Base-by-base conservation (phyloP, 2,113 vertebrate genomes). In the Cinclus cinclus region DNA sequence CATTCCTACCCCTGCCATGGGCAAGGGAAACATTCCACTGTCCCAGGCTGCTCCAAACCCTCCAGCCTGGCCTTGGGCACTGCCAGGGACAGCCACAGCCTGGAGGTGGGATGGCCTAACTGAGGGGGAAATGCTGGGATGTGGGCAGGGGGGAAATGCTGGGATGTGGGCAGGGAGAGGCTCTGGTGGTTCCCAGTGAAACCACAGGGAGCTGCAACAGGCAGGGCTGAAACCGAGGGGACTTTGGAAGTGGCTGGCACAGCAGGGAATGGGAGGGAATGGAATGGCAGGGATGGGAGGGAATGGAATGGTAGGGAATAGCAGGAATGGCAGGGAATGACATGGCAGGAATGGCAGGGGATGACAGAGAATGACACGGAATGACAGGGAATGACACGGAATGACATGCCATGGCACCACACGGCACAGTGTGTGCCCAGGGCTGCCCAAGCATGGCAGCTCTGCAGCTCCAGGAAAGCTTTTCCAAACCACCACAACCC, bases 131-230 rank as follows among this genome's bases (percentile, higher is more conserved):
- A 47, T 1, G 9, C 20, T 3, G 1, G 49, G 6, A 23, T 47
- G 46, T 22, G 21, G 46, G 21, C 4, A 47, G 10, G 11, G 46
- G 46, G 18, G 18, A 44, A 44, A 44, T 44, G 44, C 44, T 44
- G 44, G 17, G 10, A 11, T 33, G 21, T 15, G 55, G 47, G 79
- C 25, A 71, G 25, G 9, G 59, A 56, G 49, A n/a, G 4, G 22
- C 15, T 10, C 24, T 1, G 4, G 22, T 1, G 4, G 1, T 2
- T 2, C 8, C 33, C 27, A 0, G 23, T 1, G 3, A 37, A 39
- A 33, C n/a, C 55, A 4, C 0, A 1, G 46, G 35, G 59, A 70
- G 24, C 14, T 69, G 44, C 0, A 15, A 15, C 3, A 2, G 28
- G 60, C 37, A 41, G 77, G 3, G 59, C 47, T 33, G 58, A n/a